Evolutionary conservation across 2,888 invertebrate species (phyloP).

Genomic region (Cosmia trapezina): DNA sequence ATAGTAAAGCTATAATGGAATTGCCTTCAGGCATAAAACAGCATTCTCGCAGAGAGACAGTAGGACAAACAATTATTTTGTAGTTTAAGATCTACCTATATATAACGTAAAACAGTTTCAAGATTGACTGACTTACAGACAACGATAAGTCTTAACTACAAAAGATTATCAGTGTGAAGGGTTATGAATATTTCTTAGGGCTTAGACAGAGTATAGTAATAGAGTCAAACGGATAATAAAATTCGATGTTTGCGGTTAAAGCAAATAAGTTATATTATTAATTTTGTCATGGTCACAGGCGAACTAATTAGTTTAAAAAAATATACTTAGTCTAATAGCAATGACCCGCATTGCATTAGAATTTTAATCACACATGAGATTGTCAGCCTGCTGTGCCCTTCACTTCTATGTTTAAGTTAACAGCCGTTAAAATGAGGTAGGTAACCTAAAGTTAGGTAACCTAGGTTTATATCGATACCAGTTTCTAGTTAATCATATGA

Average conservation of each 20-base stretch:
- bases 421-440: slow-evolving; percentile 33
- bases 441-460: slow-evolving; percentile 26
- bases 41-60: slow-evolving; percentile 2
- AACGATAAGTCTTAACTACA: neutral
- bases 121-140: neutral
- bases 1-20: neutral
- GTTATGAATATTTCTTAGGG: neutral
- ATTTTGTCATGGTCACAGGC: neutral
- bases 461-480: slow-evolving; percentile 19
- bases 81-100: neutral
- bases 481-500: slow-evolving; percentile 20
- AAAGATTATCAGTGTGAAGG: neutral
- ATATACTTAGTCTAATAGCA: slow-evolving; percentile 36
- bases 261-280: too few species aligned
- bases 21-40: slow-evolving; percentile 14
- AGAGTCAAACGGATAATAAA: neutral
- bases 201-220: neutral
- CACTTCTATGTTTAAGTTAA: slow-evolving; percentile 59
- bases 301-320: slow-evolving; percentile 19
- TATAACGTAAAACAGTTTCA: neutral
- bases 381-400: slow-evolving; percentile 57
- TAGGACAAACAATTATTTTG: neutral
- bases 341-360: slow-evolving; percentile 54
- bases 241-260: neutral
- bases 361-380: slow-evolving; percentile 57